Conservation (phyloP, 2,888 invertebrate species). For the Oligia strigilis region DNA sequence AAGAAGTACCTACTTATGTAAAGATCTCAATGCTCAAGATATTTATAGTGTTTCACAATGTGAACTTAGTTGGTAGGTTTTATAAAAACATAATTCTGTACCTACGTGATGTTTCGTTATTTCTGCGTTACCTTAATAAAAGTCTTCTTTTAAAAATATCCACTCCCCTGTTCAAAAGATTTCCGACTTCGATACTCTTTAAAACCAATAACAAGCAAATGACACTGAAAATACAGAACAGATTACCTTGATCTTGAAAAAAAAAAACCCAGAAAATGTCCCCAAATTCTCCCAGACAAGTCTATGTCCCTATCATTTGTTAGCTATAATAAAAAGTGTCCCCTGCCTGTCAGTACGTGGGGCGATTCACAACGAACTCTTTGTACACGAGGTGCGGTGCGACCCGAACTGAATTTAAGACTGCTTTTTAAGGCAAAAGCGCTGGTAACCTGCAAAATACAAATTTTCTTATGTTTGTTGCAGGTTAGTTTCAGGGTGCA, state of each 20-base stretch:
- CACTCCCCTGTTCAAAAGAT: neutral
- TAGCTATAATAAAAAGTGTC: constrained; percentile 50
- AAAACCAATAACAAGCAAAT: neutral
- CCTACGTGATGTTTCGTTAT: neutral
- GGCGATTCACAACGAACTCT: constrained; percentile 31
- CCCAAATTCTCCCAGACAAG: constrained; percentile 37
- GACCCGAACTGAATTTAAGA: constrained; percentile 22
- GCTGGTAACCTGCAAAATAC: neutral
- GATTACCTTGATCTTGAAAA: constrained; percentile 3
- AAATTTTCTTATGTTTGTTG: neutral
- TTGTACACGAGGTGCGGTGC: neutral
- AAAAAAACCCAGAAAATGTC: constrained; percentile 10
- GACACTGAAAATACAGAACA: constrained; percentile 1
- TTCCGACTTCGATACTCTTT: neutral
- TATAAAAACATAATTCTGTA: neutral
- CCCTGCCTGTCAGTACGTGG: constrained; percentile 45
- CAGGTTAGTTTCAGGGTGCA: neutral
- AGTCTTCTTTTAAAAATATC: neutral
- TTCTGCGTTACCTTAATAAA: neutral
- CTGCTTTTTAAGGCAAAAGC: neutral
- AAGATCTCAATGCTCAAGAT: neutral
- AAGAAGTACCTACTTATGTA: neutral
- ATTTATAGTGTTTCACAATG: neutral
- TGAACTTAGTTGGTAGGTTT: neutral
- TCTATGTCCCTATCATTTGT: constrained; percentile 47